Evolutionary conservation across 2,797 vertebrate species (phyloP).

Genomic region (Heterohyrax brucei): DNA sequence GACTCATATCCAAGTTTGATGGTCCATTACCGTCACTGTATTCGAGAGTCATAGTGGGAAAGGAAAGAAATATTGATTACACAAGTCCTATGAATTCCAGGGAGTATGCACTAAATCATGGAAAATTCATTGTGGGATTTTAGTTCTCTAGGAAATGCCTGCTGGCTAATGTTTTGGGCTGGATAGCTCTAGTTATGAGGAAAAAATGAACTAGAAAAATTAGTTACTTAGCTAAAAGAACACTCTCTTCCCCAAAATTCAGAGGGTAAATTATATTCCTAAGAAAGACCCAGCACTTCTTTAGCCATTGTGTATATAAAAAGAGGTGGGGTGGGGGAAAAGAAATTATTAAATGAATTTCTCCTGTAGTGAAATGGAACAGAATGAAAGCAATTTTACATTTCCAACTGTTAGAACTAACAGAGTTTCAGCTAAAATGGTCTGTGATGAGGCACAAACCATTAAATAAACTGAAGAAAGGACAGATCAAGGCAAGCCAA

Average conservation of each 20-base stretch:
- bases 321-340: not conserved
- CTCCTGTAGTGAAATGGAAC: not conserved
- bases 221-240: not conserved
- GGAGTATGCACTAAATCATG: not conserved
- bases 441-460: not conserved
- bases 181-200: not conserved
- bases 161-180: not conserved
- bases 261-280: not conserved
- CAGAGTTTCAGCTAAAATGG: not conserved
- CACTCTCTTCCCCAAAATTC: not conserved
- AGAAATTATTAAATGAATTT: not conserved
- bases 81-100: not conserved
- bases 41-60: not conserved
- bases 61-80: not conserved
- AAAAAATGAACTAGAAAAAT: conserved; percentile 18
- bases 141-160: conserved; percentile 17
- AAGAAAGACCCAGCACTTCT: not conserved
- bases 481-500: not conserved
- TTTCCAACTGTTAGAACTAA: not conserved
- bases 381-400: not conserved
- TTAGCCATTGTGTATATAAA: not conserved
- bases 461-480: not conserved
- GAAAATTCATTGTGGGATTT: not conserved
- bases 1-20: not conserved
- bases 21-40: not conserved